phyloP scores from a whole-genome alignment of 2,113 vertebrate species.

The Apteryx owenii region DNA sequence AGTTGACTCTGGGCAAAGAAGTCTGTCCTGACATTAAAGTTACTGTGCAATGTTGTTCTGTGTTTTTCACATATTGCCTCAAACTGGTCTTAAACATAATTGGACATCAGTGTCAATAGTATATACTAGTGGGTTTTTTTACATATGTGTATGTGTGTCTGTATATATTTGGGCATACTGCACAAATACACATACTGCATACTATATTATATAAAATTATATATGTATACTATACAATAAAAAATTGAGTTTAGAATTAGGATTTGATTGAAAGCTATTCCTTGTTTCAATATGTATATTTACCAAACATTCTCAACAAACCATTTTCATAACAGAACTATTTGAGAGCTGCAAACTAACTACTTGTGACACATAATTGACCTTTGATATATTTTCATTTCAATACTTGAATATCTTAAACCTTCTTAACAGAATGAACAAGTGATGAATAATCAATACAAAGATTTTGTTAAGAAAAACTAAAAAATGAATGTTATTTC shows the following conservation, averaged over 20 bases:
- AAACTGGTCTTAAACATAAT: neutral
- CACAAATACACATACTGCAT: neutral
- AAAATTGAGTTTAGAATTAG: neutral
- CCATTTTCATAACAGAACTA: neutral
- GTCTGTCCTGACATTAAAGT: neutral
- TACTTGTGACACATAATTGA: neutral
- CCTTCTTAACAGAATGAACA: neutral
- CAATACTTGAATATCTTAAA: neutral
- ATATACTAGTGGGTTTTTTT: neutral
- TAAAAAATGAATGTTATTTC: neutral
- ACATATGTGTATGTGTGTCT: neutral
- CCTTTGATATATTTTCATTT: neutral
- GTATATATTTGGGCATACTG: neutral
- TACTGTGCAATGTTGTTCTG: neutral
- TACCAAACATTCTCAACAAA: neutral
- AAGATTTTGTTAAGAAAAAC: neutral
- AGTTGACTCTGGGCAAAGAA: neutral
- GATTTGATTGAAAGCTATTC: neutral
- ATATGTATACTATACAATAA: neutral
- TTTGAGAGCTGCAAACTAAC: neutral
- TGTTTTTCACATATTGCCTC: neutral
- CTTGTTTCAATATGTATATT: neutral
- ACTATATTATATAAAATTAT: neutral
- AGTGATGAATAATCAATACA: neutral
- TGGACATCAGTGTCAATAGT: neutral